These are phyloP conservation scores for Drosophila testacea DNA, from an alignment of 2,888 invertebrate genomes.

Conservation along the genomic window DNA sequence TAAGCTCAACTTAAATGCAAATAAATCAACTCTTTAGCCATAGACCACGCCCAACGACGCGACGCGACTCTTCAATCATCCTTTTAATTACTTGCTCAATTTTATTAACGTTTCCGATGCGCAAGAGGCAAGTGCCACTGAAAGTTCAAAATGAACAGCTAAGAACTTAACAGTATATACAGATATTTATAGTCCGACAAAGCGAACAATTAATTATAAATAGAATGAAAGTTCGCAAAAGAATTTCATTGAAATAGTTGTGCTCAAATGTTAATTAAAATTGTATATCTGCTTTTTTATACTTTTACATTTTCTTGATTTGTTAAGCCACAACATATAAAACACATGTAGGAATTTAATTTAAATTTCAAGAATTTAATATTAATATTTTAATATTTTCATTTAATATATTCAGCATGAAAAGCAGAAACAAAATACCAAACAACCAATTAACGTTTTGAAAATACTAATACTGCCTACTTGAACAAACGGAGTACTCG, in stretches of 20 bases:
- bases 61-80: constrained; percentile 6
- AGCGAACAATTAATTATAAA: neutral
- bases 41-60: constrained; percentile 11
- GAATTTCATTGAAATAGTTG: neutral
- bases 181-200: neutral
- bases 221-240: neutral
- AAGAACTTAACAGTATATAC: too few relatives aligned
- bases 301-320: neutral
- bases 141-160: too few relatives aligned
- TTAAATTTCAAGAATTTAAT: neutral
- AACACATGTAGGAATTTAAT: neutral
- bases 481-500: neutral
- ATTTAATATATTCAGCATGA: constrained; percentile 1
- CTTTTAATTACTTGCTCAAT: constrained; percentile 65
- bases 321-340: neutral
- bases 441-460: constrained; percentile 1
- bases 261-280: neutral
- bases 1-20: constrained; percentile 45
- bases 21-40: constrained; percentile 60
- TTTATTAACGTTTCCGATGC: constrained; percentile 45
- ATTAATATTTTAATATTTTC: neutral
- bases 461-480: neutral
- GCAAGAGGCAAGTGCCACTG: too few relatives aligned
- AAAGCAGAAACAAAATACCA: neutral
- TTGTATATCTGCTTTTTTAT: too few relatives aligned